phyloP scores from a whole-genome alignment of 2,797 vertebrate genomes.

The Crypturellus tataupa region DNA sequence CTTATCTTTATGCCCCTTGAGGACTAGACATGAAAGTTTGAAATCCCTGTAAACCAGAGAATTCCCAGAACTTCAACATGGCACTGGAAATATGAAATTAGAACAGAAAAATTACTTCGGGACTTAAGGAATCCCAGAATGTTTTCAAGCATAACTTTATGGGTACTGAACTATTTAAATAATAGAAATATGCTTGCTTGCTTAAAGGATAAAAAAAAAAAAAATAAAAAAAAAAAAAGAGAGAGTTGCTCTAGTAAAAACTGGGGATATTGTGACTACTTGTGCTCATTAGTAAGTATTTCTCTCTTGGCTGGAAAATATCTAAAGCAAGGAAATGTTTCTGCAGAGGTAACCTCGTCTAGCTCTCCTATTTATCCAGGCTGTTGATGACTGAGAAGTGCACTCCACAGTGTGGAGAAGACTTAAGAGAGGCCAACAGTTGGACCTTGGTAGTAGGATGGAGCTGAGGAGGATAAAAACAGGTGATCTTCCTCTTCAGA shows the following conservation, averaged over 20 bases:
- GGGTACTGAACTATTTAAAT: neutral
- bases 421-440: neutral
- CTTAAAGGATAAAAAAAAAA: neutral
- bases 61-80: neutral
- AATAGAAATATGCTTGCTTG: neutral
- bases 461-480: neutral
- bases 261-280: neutral
- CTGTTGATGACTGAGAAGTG: rapidly evolving
- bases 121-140: neutral
- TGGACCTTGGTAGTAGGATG: neutral
- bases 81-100: neutral
- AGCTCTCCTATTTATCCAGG: neutral
- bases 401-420: neutral
- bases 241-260: neutral
- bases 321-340: neutral
- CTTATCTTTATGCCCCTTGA: neutral
- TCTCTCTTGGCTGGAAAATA: neutral
- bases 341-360: neutral
- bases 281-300: neutral
- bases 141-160: neutral
- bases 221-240: neutral
- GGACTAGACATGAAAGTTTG: neutral
- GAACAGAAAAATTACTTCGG: neutral
- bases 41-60: neutral
- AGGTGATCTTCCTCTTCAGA: neutral